These are phyloP conservation scores for Conger conger DNA, from an alignment of 2,113 vertebrate genomes.

Conservation along the genomic window DNA sequence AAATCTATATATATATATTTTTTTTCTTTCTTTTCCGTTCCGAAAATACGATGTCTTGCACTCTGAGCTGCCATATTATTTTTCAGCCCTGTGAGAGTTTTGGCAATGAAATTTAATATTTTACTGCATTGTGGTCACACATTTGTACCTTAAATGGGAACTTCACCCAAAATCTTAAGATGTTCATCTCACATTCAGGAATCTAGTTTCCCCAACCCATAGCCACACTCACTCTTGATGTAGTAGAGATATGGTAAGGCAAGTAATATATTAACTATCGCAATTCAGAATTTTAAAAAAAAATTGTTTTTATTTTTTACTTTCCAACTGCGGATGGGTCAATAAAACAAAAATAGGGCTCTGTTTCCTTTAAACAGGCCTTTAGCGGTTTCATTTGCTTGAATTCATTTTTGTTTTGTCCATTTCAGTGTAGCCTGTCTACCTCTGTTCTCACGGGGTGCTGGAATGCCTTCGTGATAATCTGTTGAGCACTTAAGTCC, in stretches of 20 bases:
- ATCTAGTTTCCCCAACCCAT: too few relatives aligned
- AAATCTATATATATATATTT: background rate
- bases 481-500: background rate
- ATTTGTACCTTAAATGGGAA: too few relatives aligned
- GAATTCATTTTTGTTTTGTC: background rate
- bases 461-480: background rate
- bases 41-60: background rate
- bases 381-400: too few relatives aligned
- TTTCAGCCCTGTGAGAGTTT: background rate
- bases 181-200: too few relatives aligned
- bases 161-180: too few relatives aligned
- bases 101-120: background rate
- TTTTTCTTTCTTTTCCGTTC: background rate
- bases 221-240: too few relatives aligned
- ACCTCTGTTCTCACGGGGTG: background rate
- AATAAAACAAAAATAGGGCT: too few relatives aligned
- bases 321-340: too few relatives aligned
- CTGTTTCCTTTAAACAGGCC: too few relatives aligned
- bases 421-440: background rate
- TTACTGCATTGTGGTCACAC: background rate
- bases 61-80: background rate
- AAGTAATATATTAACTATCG: too few relatives aligned
- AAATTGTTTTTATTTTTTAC: too few relatives aligned
- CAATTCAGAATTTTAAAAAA: too few relatives aligned
- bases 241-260: background rate